phyloP scores from a whole-genome alignment of 2,113 vertebrate genomes.

The Aepyceros melampus region DNA sequence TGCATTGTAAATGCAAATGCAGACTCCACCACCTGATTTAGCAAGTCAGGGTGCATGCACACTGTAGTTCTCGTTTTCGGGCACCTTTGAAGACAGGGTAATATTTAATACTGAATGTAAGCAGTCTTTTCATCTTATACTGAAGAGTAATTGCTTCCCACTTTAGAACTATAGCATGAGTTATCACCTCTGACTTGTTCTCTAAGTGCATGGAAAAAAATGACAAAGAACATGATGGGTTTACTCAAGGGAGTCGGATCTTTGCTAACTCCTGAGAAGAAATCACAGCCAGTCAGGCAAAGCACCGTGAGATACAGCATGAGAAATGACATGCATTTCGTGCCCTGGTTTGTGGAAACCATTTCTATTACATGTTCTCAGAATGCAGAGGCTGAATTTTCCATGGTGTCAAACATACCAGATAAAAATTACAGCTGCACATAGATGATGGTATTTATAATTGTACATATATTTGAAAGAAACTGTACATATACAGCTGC shows the following conservation, averaged over 20 bases:
- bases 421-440: background rate
- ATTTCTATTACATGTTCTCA: conserved; percentile 20
- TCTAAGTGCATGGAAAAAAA: conserved; percentile 48
- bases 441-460: background rate
- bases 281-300: conserved; percentile 30
- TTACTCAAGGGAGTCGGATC: conserved; percentile 65
- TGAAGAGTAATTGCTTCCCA: conserved; percentile 73
- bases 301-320: conserved; percentile 15
- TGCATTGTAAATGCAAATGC: conserved; percentile 54
- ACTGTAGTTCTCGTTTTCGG: conserved; percentile 41
- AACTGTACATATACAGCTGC: background rate
- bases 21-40: conserved; percentile 59
- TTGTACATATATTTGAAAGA: background rate
- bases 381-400: background rate
- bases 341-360: conserved; percentile 26
- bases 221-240: conserved; percentile 38
- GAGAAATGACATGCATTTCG: conserved; percentile 28
- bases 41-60: conserved; percentile 43
- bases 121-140: conserved; percentile 68
- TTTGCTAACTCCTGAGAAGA: conserved; percentile 63
- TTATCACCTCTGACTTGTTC: conserved; percentile 58
- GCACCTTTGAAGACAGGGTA: conserved; percentile 68
- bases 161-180: conserved; percentile 72
- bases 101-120: conserved; percentile 69
- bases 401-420: background rate